These are phyloP conservation scores for Mirounga angustirostris DNA, from an alignment of 2,113 vertebrate genomes.

Conservation along the genomic window DNA sequence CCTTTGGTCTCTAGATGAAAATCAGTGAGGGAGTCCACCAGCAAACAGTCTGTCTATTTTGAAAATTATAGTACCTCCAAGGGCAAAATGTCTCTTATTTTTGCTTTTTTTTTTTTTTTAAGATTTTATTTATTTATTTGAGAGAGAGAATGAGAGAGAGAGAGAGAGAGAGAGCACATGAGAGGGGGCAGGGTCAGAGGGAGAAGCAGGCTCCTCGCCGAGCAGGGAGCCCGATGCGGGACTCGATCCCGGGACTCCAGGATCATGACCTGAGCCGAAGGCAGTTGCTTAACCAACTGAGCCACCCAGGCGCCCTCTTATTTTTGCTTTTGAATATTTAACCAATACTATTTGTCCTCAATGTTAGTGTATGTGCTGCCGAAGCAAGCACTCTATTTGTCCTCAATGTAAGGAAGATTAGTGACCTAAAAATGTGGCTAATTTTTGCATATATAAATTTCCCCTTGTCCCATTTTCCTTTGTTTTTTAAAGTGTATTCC, in stretches of 20 bases:
- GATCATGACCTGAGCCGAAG: no score
- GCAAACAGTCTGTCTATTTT: background rate
- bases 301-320: background rate
- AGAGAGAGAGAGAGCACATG: no score
- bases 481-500: background rate
- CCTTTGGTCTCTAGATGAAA: background rate
- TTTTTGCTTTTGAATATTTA: background rate
- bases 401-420: background rate
- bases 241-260: no score
- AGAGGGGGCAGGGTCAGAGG: no score
- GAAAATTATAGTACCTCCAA: background rate
- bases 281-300: no score
- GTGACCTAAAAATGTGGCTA: background rate
- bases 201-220: no score
- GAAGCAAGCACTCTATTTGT: background rate
- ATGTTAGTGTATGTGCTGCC: background rate
- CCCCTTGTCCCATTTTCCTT: background rate
- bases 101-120: background rate
- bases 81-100: background rate
- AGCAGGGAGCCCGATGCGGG: no score
- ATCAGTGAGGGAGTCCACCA: background rate
- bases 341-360: background rate
- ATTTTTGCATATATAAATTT: background rate
- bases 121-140: no score
- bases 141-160: no score